Evolutionary conservation across 2,113 vertebrate species (phyloP), one percentile per base, ranked within the genome.

Genomic region (Paracanthobrama guichenoti): DNA sequence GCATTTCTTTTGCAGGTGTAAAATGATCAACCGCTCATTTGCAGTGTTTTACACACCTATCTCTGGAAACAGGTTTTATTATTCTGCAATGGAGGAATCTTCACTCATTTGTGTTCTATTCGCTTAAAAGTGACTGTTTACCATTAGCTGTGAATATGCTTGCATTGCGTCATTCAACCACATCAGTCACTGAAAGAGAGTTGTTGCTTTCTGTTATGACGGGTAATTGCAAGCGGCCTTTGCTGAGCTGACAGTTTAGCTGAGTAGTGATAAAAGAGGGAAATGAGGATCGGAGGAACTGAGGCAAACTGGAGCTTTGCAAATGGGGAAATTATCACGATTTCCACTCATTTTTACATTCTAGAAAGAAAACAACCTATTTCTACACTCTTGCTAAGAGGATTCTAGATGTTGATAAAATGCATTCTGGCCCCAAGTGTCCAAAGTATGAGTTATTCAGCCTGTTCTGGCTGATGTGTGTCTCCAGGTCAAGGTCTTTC

Each of bases 241-340:
- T 83, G 35, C 62, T 75, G 20, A 83, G 50, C 84, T 57, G 79
- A 80, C 73, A 50, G 60, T 72, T 86, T 76, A 50, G 22, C 50
- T 20, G 60, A 88, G 8, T 16, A 7, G 31, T 10, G 2, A 48
- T 69, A 73, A 46, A 39, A 53, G 42, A 69, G 16, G 24, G 26
- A 62, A 64, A 75, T 62, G 5, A 8, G 20, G 82, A 26, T 24
- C 1, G 6, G 28, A 62, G 46, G 31, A 42, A 74, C 20, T 20
- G 50, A 62, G 3, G 46, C 18, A 42, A 39, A 42, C n/a, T 3
- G 13, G 24, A 83, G 13, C 26, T 75, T 28, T 59, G 60, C 39
- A 48, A 28, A 79, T 0, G 16, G 14, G 7, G 13, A 22, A 26
- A 57, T 8, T 9, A 57, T 76, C 16, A 76, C 24, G 22, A 72